Conservation (phyloP, 2,888 invertebrate genomes). For the Eupsilia transversa region DNA sequence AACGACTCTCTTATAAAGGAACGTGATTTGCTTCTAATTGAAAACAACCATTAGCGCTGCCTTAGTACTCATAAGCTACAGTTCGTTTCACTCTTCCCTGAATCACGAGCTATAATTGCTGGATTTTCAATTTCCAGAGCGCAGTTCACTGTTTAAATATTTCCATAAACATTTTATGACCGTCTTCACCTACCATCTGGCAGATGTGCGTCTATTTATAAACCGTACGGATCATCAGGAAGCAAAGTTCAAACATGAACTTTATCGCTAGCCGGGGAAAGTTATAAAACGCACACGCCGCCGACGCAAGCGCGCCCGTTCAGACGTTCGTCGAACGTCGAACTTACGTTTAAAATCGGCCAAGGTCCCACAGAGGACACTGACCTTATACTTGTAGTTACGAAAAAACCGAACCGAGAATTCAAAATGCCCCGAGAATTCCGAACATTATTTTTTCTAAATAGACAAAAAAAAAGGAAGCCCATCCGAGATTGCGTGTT, state of each 20-base stretch:
- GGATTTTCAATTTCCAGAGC: slow-evolving; percentile 62
- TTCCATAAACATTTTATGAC: slow-evolving; percentile 77
- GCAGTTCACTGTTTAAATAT: slow-evolving; percentile 72
- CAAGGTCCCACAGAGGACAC: slow-evolving; percentile 85
- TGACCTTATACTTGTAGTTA: slow-evolving; percentile 78
- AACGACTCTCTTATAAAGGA: background rate
- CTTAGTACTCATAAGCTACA: slow-evolving; percentile 37
- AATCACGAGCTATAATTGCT: slow-evolving; percentile 59
- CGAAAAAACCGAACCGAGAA: slow-evolving; percentile 70
- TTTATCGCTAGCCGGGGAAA: slow-evolving; percentile 86
- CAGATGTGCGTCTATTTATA: slow-evolving; percentile 81
- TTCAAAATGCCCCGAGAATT: slow-evolving; percentile 64
- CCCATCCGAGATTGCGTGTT: slow-evolving; percentile 79
- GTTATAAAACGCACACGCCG: slow-evolving; percentile 84
- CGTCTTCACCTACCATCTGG: slow-evolving; percentile 82
- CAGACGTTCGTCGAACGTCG: slow-evolving; percentile 79
- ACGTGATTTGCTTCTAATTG: slow-evolving; percentile 28
- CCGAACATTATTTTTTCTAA: slow-evolving; percentile 67
- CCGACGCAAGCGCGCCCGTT: slow-evolving; percentile 65
- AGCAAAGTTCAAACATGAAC: slow-evolving; percentile 84
- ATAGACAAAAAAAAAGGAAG: slow-evolving; percentile 70
- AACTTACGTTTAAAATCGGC: slow-evolving; percentile 89
- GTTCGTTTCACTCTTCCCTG: slow-evolving; percentile 53
- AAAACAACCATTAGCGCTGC: slow-evolving; percentile 8
- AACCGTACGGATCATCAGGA: slow-evolving; percentile 81